Base-by-base conservation (phyloP, 2,113 vertebrate genomes). In the Nannobrachium achirus region DNA sequence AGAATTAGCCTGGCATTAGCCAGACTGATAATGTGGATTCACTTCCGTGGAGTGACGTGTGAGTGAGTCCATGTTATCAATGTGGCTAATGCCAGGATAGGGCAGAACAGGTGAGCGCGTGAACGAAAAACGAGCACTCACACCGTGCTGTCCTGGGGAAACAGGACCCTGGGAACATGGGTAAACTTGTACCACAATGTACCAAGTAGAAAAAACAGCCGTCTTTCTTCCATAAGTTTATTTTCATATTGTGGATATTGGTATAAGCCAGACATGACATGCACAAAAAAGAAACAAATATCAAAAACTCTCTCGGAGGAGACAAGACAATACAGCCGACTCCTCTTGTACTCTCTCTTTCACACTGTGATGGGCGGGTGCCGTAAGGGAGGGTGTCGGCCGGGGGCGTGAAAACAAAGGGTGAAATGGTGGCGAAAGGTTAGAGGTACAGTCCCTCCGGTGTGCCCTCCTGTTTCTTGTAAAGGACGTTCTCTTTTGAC, bases 401-500 rank as follows among this genome's bases (percentile, higher is more conserved):
- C n/a, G n/a, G n/a, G n/a, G n/a, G n/a, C n/a, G n/a, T n/a, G n/a
- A n/a, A n/a, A n/a, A n/a, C n/a, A 6, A 42, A 49, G 55, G 5
- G 13, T 6, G 14, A 59, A 46, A 4, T 1, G 56, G 75, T 76
- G n/a, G n/a, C n/a, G 68, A 33, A n/a, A 71, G 57, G 46, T 86
- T 86, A 93, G 62, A 93, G 90, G 80, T 92, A 93, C 0, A 99
- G 92, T 20, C 98, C 98, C 82, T 99, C 97, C 0, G 97, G 98
- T 8, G 98, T 99, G 63, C 97, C 97, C 89, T 99, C 97, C 76
- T 99, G 98, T 78, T 99, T 99, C 88, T 99, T 99, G 76, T 99
- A 99, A 42, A 99, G 93, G 78, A 99, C 96, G 0, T 99, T 99
- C 67, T 99, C 98, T 90, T 99, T 99, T 2, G 98, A 99, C 81